Conservation (phyloP, 2,888 invertebrate genomes). For the Euzophera pinguis region DNA sequence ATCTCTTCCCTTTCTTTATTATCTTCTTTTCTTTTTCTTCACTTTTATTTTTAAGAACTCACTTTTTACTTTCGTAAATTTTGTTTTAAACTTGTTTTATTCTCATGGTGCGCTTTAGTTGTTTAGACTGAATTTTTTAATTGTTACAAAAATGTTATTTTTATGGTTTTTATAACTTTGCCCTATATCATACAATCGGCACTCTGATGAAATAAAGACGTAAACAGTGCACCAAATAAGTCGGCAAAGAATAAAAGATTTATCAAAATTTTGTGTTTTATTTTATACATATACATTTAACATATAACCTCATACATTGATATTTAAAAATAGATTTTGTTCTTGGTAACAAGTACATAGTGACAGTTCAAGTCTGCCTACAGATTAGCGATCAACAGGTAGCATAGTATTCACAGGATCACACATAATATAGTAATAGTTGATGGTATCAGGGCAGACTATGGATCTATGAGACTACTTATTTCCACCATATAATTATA, state of each 20-base stretch:
- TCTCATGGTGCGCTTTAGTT: slow-evolving; percentile 57
- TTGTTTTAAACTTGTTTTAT: slow-evolving; percentile 16
- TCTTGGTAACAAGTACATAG: slow-evolving; percentile 60
- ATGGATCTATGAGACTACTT: slow-evolving; percentile 16
- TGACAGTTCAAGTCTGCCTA: slow-evolving; percentile 32
- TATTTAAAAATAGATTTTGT: slow-evolving; percentile 77
- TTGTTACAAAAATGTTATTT: too few species aligned
- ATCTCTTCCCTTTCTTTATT: too few species aligned
- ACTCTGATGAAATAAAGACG: background rate
- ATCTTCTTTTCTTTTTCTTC: too few species aligned
- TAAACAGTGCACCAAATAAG: background rate
- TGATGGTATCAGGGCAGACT: slow-evolving; percentile 1
- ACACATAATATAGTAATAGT: background rate
- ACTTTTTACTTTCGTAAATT: too few species aligned
- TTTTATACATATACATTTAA: slow-evolving; percentile 60
- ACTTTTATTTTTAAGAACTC: too few species aligned
- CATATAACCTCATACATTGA: slow-evolving; percentile 72
- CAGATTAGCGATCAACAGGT: slow-evolving; percentile 14
- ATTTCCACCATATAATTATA: background rate
- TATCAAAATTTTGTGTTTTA: slow-evolving; percentile 45
- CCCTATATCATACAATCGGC: background rate
- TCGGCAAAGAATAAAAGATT: slow-evolving; percentile 16
- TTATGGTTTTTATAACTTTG: slow-evolving; percentile 21
- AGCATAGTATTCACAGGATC: background rate
- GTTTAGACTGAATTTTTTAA: slow-evolving; percentile 39